Conservation (phyloP, 2,113 vertebrate genomes). For the Noturus placidus region DNA sequence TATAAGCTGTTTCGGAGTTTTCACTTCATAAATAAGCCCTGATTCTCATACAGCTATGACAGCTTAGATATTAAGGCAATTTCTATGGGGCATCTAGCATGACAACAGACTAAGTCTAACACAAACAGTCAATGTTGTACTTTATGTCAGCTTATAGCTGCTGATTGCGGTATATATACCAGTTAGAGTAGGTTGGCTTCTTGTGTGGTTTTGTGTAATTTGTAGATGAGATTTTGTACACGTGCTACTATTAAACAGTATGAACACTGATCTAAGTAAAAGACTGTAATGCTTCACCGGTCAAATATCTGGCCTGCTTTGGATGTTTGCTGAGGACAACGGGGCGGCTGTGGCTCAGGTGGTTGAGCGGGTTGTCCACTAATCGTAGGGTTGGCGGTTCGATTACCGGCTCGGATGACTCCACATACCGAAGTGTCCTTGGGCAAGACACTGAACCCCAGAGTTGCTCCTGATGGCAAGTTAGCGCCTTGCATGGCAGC, state of each 20-base stretch:
- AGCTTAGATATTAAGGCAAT: neutral
- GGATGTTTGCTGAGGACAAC: neutral
- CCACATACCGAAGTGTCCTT: no score
- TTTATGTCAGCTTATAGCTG: neutral
- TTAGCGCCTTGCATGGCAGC: no score
- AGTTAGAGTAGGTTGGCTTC: neutral
- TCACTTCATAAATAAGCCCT: neutral
- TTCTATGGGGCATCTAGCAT: neutral
- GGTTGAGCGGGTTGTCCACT: no score
- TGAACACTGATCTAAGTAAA: no score
- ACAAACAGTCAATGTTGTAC: neutral
- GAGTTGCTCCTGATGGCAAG: no score
- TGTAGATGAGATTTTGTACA: neutral
- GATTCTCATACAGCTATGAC: neutral
- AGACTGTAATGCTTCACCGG: neutral
- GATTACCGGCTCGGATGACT: no score
- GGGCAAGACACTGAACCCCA: no score
- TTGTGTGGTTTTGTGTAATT: neutral
- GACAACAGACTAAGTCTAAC: neutral
- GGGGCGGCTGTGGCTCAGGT: no score
- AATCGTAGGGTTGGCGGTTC: no score
- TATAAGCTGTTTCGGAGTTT: neutral
- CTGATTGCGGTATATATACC: neutral
- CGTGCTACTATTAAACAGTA: neutral
- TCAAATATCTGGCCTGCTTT: neutral